phyloP scores from a whole-genome alignment of 2,113 vertebrate genomes.

The Clarias magur region DNA sequence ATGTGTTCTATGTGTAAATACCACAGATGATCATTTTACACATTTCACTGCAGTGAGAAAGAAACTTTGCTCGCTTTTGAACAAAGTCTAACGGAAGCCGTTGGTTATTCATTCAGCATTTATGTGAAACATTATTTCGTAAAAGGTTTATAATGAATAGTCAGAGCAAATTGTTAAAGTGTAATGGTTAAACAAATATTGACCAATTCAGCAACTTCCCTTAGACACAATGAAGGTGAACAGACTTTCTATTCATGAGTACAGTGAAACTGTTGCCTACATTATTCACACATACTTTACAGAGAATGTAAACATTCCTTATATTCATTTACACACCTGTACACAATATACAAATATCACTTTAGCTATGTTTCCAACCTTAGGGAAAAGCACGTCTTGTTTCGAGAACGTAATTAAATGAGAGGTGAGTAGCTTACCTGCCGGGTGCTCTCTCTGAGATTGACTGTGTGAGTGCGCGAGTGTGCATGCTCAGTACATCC shows the following conservation, averaged over 20 bases:
- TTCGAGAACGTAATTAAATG: neutral
- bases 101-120: neutral
- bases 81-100: neutral
- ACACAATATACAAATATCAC: neutral
- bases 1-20: neutral
- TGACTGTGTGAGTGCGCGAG: neutral
- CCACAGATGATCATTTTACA: neutral
- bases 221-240: neutral
- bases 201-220: neutral
- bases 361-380: neutral
- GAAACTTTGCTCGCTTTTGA: neutral
- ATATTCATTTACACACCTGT: neutral
- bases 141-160: neutral
- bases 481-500: neutral
- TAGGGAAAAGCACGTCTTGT: neutral
- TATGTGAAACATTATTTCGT: neutral
- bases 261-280: neutral
- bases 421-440: conserved; percentile 38
- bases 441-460: conserved; percentile 11
- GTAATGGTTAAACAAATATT: neutral
- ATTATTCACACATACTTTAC: neutral
- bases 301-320: neutral
- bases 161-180: neutral
- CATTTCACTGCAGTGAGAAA: neutral
- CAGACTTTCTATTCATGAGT: neutral